Evolutionary conservation across 2,113 vertebrate species (phyloP), one percentile per base, ranked within the genome.

Genomic region (Anolis sagrei): DNA sequence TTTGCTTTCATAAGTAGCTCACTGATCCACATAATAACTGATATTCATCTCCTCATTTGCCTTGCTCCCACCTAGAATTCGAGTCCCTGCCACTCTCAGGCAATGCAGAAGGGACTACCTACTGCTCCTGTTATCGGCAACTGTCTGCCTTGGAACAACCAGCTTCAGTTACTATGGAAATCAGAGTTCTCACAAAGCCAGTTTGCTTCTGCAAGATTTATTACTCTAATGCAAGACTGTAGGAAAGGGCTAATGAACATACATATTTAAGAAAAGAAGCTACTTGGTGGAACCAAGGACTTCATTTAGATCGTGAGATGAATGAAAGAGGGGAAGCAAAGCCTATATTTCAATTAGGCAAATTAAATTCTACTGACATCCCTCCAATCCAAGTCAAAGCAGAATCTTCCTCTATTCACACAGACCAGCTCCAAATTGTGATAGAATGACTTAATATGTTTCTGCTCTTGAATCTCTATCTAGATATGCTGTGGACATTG

Each of bases 121-220:
- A 61, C 76, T 88, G 86, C 85, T 79, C 76, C 70, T 75, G 70
- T 68, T 84, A 61, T 32, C 39, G 32, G 61, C 82, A 88, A 54
- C 82, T 77, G 84, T 75, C 87, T 88, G 82, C 82, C 61, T 78
- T 68, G 76, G 77, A 70, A 80, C 66, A 74, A 36, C 48, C 68
- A 44, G 5, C 29, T 81, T 32, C 70, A 11, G 72, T 88, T 81
- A 62, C 82, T 84, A 84, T 88, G 87, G 87, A 81, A 76, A 88
- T 81, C 34, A 44, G 70, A 84, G 77, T 62, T 84, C 82, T 77
- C 77, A 61, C 79, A 90, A 48, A 88, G 76, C 70, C 64, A 82
- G 62, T 91, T 94, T 90, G 90, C 88, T 94, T 93, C 85, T 89
- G 69, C 36, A 58, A 80, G 72, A 69, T 74, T 74, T 76, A 3